Percentiles rank a stretch among this genome's conserved stretches.
These are phyloP conservation scores for Andricus curvator DNA, from an alignment of 2,888 invertebrate genomes.

Conservation along the genomic window DNA sequence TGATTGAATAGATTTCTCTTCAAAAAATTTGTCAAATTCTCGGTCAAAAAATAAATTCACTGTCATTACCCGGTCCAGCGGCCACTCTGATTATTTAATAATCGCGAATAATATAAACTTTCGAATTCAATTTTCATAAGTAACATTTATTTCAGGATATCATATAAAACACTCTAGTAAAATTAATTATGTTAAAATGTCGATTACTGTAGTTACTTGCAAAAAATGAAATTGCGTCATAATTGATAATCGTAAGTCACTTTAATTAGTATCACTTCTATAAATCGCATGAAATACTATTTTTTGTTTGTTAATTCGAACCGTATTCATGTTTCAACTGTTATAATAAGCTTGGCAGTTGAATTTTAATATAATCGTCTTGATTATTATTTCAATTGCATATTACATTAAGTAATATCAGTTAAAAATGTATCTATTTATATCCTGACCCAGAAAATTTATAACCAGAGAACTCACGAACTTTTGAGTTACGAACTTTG, in stretches of 20 bases:
- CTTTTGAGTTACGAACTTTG: background rate
- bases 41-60: background rate
- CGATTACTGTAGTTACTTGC: conserved; percentile 9
- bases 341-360: conserved; percentile 15
- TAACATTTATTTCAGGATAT: conserved; percentile 50
- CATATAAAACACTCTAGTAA: conserved; percentile 50
- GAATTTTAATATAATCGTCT: background rate
- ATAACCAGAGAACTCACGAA: background rate
- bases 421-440: background rate
- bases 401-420: background rate
- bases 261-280: conserved; percentile 39
- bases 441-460: background rate
- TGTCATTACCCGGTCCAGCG: too few species aligned
- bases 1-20: too few species aligned
- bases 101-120: background rate
- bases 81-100: background rate
- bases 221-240: conserved; percentile 39
- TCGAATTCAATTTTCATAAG: conserved; percentile 42
- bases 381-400: conserved; percentile 1
- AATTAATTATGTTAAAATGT: conserved; percentile 42
- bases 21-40: too few species aligned
- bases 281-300: conserved; percentile 41
- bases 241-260: conserved; percentile 45
- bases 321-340: background rate
- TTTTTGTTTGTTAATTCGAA: background rate